Evolutionary conservation across 2,797 vertebrate genomes (phyloP).

Genomic region (Leuciscus waleckii): DNA sequence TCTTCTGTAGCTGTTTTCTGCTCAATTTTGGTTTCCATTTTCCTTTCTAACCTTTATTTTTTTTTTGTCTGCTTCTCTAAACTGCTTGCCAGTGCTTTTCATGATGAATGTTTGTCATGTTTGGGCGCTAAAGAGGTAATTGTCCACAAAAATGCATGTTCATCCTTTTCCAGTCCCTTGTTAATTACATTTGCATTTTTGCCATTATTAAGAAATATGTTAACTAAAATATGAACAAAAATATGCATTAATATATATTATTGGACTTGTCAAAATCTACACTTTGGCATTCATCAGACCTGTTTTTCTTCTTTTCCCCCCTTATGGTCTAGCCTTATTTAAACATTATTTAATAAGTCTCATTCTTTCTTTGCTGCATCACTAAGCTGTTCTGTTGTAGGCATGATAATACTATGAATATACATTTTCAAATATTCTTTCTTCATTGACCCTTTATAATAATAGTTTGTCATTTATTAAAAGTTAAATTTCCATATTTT

Average conservation of each 20-base stretch:
- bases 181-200: conserved; percentile 5
- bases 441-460: neutral
- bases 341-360: neutral
- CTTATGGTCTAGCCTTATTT: conserved; percentile 16
- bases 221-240: neutral
- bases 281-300: conserved; percentile 51
- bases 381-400: conserved; percentile 58
- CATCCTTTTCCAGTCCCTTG: conserved; percentile 20
- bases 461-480: neutral
- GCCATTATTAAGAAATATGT: neutral
- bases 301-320: neutral
- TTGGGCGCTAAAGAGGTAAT: conserved; percentile 79
- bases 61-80: conserved; percentile 76
- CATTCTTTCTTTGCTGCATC: conserved; percentile 70
- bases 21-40: conserved; percentile 63
- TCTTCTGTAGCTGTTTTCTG: conserved; percentile 55
- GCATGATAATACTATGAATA: conserved; percentile 6
- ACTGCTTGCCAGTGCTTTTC: conserved; percentile 79
- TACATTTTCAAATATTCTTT: neutral
- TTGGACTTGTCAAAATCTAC: conserved; percentile 17
- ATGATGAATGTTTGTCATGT: conserved; percentile 79
- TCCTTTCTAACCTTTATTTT: conserved; percentile 75
- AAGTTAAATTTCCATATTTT: neutral
- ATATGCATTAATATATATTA: conserved; percentile 14
- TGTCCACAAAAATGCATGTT: conserved; percentile 50